Evolutionary conservation across 2,888 invertebrate species (phyloP).

Genomic region (Gari tellinella): DNA sequence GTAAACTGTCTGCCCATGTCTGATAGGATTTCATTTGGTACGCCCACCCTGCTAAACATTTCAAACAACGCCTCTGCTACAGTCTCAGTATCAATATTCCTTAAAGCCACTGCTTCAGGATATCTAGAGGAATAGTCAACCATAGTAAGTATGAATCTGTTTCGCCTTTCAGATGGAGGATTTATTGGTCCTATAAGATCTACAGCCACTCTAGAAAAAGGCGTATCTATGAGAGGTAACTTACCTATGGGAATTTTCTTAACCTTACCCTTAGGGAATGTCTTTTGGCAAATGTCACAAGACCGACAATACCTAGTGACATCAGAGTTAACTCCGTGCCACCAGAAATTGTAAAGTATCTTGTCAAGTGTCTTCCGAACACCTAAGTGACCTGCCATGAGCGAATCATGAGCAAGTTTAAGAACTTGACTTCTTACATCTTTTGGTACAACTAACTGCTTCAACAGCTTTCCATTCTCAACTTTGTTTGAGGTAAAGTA

Average conservation of each 20-base stretch:
- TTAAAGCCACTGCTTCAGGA: slow-evolving; percentile 59
- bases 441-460: slow-evolving; percentile 12
- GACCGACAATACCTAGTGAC: background rate
- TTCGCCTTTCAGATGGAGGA: slow-evolving; percentile 43
- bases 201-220: slow-evolving; percentile 10
- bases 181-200: slow-evolving; percentile 52
- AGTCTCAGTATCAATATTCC: slow-evolving; percentile 49
- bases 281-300: too few species aligned
- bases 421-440: background rate
- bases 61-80: slow-evolving; percentile 60
- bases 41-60: slow-evolving; percentile 51
- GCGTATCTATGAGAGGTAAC: slow-evolving; percentile 17
- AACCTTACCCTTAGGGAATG: slow-evolving; percentile 39
- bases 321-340: slow-evolving; percentile 8
- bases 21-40: slow-evolving; percentile 59
- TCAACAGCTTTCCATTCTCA: background rate
- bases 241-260: slow-evolving; percentile 37
- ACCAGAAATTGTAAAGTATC: background rate
- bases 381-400: slow-evolving; percentile 3
- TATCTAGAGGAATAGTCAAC: slow-evolving; percentile 62
- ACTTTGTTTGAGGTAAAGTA: background rate
- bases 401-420: slow-evolving; percentile 12
- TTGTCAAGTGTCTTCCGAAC: slow-evolving; percentile 8
- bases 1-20: slow-evolving; percentile 63
- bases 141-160: slow-evolving; percentile 56